A percentile compares a stretch with the other conserved stretches of the same genome.
Evolutionary conservation across 2,113 vertebrate genomes (phyloP).

Genomic region (Hemiscyllium ocellatum): DNA sequence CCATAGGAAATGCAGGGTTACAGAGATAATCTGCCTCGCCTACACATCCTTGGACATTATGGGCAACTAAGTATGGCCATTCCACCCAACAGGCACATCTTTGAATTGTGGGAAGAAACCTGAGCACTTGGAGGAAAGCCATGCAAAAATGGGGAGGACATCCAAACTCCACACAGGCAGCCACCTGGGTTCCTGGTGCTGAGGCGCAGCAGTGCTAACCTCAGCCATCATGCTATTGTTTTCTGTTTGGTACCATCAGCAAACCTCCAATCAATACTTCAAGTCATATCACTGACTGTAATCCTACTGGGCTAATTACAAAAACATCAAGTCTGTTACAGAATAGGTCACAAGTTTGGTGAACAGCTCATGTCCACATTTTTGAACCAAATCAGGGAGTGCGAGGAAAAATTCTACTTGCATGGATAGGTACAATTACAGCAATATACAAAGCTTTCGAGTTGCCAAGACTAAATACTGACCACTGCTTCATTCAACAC

Average conservation of each 20-base stretch:
- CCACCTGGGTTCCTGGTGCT: no score
- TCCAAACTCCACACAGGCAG: no score
- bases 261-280: not conserved
- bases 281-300: not conserved
- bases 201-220: no score
- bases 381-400: not conserved
- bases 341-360: not conserved
- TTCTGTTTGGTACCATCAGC: not conserved
- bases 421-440: not conserved
- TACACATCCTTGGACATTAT: no score
- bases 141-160: no score
- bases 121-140: no score
- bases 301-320: not conserved
- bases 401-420: not conserved
- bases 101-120: no score
- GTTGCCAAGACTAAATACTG: not conserved
- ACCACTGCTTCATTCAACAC: not conserved
- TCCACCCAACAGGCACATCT: no score
- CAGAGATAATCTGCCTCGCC: no score
- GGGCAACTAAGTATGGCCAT: no score
- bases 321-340: not conserved
- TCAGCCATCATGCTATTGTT: not conserved
- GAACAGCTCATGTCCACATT: not conserved
- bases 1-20: no score
- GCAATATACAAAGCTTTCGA: not conserved